Base-by-base conservation (phyloP, 1,140 invertebrate genomes). In the Cydia strobilella region DNA sequence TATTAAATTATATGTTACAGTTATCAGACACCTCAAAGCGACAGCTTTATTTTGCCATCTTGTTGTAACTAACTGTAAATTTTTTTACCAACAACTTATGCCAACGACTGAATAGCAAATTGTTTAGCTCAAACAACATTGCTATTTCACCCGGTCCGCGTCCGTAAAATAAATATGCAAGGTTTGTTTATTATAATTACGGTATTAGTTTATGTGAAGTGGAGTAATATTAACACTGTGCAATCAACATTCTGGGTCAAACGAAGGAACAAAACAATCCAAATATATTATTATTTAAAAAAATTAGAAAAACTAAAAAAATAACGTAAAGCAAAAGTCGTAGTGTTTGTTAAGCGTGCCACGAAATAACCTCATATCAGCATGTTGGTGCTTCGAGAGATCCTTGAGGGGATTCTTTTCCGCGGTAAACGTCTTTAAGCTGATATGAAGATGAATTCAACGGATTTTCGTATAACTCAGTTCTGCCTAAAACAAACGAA, bases 91-190 rank as follows among this genome's bases (percentile, higher is more conserved):
- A 51, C 48, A 51, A 51, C 48, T 51, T 51, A n/a, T 51, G n/a
- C 48, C 54, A 59, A 59, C 20, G 54, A 7, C 18, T 59, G 18
- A 20, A 59, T 59, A 59, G 54, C 54, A 59, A 23, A 59, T 59
- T 59, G 54, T 59, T 59, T 35, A 69, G 18, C 65, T 35, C 65
- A 35, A 69, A 39, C 65, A 69, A 69, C 27, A 69, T 69, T 69
- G 27, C 65, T 69, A 39, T 35, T 69, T 35, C n/a, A 69, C n/a
- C 65, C 31, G 35, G 31, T 35, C 65, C 23, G 31, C 63, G 63
- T 6, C 31, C n/a, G 27, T 39, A 35, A 69, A 69, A 69, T 39
- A 69, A 31, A 69, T 35, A 69, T 69, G 31, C 65, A 20, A 27
- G 65, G 54, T 69, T 39, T 69, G 27, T 69, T 69, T 69, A 20